phyloP scores from a whole-genome alignment of 1,140 invertebrate species.

The Pissodes strobi region DNA sequence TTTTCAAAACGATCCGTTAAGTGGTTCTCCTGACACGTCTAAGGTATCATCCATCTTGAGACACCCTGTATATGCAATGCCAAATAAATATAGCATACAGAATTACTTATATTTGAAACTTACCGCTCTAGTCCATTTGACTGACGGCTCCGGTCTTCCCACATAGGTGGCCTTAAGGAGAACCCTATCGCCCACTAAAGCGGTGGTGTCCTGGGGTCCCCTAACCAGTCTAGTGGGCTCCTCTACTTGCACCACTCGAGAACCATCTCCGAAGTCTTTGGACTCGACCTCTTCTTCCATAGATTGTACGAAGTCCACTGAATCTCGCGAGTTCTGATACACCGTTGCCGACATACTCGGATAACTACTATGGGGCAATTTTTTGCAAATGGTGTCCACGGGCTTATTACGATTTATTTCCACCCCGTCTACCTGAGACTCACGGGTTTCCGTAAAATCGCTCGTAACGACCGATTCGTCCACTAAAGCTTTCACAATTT shows the following conservation, averaged over 20 bases:
- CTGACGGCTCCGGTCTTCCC: slow-evolving; percentile 67
- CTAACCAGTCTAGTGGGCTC: slow-evolving; percentile 60
- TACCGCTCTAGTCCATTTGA: slow-evolving; percentile 75
- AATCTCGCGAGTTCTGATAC: background rate
- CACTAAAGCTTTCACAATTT: too few relatives aligned
- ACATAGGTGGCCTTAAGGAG: slow-evolving; percentile 66
- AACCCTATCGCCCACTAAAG: slow-evolving; percentile 67
- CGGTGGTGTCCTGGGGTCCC: slow-evolving; percentile 69
- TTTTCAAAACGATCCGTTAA: too few relatives aligned
- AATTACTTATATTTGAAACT: too few relatives aligned
- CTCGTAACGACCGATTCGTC: too few relatives aligned
- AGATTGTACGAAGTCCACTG: slow-evolving; percentile 6
- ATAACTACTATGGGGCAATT: background rate
- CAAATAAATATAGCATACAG: too few relatives aligned
- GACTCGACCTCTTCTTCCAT: slow-evolving; percentile 13
- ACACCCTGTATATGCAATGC: too few relatives aligned
- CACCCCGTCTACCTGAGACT: background rate
- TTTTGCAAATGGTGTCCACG: background rate
- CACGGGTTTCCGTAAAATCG: background rate
- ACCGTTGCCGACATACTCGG: background rate
- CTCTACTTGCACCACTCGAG: slow-evolving; percentile 19
- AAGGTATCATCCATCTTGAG: too few relatives aligned
- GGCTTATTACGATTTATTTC: background rate
- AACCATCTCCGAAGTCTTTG: slow-evolving; percentile 1
- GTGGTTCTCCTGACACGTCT: too few relatives aligned